Evolutionary conservation across 2,888 invertebrate species (phyloP), one percentile per base, ranked within the genome.

Genomic region (Furcula furcula): DNA sequence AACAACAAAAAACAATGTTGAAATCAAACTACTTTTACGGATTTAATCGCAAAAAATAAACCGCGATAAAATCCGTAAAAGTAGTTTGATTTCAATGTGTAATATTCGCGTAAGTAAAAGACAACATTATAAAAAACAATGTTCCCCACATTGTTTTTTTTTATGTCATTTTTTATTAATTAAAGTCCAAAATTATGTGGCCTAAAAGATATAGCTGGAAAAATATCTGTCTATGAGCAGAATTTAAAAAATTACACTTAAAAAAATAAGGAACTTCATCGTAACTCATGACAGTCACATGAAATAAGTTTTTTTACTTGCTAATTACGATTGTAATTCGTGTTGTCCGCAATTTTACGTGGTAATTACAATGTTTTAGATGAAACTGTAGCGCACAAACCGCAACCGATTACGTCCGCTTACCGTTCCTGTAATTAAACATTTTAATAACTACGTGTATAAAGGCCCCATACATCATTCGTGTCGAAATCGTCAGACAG

Each of bases 401-500:
- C 50, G 61, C 50, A 63, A 41, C 56, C 67, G 75, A 78, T 76
- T 76, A 74, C 79, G 71, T 76, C 75, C 80, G 78, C 76, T 80
- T 71, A 72, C 77, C 83, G 87, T 87, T 87, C 87, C 85, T 76
- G 70, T 76, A 87, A 87, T 87, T 87, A 87, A 87, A 86, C 86
- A 78, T 85, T 86, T 87, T 87, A 87, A 87, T 87, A 75, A 85
- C 71, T 62, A 19, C 9, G 27, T 36, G 34, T 59, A 54, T 51
- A 54, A 50, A 37, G 20, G 44, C 16, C 23, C 29, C 31, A 38
- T 29, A 45, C n/a, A n/a, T n/a, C n/a, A n/a, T n/a, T n/a, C n/a
- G n/a, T n/a, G n/a, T n/a, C n/a, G n/a, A n/a, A n/a, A n/a, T n/a
- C n/a, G n/a, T n/a, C n/a, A n/a, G n/a, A n/a, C n/a, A n/a, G n/a